Evolutionary conservation across 2,113 vertebrate species (phyloP).

Genomic region (Aptenodytes forsteri): DNA sequence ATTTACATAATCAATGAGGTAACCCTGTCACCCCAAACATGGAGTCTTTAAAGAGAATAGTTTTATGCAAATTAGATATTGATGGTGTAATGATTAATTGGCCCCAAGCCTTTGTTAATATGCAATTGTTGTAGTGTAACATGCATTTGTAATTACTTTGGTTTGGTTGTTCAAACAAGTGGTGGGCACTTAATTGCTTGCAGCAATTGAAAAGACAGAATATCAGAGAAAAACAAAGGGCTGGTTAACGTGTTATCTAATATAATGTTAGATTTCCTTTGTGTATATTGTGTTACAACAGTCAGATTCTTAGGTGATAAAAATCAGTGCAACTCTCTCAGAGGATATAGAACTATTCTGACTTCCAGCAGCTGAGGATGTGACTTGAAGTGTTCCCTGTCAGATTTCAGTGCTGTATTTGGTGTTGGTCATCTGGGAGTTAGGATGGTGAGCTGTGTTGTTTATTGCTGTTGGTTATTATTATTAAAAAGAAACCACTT

Average conservation of each 20-base stretch:
- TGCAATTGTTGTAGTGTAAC: constrained; percentile 89
- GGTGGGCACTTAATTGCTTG: constrained; percentile 79
- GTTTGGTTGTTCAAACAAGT: constrained; percentile 86
- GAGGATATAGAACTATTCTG: neutral
- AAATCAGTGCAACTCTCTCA: neutral
- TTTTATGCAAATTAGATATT: constrained; percentile 98
- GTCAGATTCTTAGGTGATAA: neutral
- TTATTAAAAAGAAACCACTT: neutral
- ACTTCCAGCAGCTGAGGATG: neutral
- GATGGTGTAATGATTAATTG: constrained; percentile 97
- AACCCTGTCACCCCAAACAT: constrained; percentile 92
- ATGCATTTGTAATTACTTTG: constrained; percentile 90
- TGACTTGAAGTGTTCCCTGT: neutral
- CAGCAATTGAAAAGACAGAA: constrained; percentile 62
- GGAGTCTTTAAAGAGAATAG: constrained; percentile 93
- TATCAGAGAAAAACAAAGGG: constrained; percentile 53
- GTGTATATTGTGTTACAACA: neutral
- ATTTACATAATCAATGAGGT: constrained; percentile 99
- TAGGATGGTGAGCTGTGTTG: neutral
- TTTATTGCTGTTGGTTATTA: neutral
- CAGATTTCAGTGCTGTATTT: neutral
- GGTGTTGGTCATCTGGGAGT: neutral
- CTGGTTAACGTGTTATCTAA: constrained; percentile 36
- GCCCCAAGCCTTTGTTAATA: constrained; percentile 91
- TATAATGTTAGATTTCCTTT: neutral